Percentiles rank a stretch among this genome's conserved stretches.
Evolutionary conservation across 2,888 invertebrate species (phyloP).

Genomic region (Tortricodes alternella): DNA sequence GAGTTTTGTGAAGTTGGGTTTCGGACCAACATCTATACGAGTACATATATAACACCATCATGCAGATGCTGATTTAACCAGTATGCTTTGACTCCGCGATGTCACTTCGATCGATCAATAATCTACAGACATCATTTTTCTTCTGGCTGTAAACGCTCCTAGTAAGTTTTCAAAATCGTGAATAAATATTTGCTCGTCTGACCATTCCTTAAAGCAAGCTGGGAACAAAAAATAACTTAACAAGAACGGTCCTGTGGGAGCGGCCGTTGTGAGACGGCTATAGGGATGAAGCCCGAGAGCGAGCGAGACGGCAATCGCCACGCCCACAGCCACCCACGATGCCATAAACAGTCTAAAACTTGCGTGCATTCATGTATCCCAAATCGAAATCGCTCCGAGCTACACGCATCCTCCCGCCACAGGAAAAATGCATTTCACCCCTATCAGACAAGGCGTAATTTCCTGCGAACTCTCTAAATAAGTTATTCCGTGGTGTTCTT

Average conservation of each 20-base stretch:
- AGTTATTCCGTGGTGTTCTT: conserved; percentile 74
- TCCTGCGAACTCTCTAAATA: conserved; percentile 63
- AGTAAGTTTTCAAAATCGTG: conserved; percentile 79
- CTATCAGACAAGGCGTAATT: conserved; percentile 51
- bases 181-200: conserved; percentile 80
- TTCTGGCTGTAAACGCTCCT: conserved; percentile 57
- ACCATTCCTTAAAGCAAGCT: conserved; percentile 74
- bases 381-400: conserved; percentile 80
- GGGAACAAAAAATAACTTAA: conserved; percentile 79
- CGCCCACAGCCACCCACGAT: conserved; percentile 82
- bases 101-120: too few species aligned
- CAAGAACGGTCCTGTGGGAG: conserved; percentile 81
- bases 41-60: too few species aligned
- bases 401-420: conserved; percentile 47
- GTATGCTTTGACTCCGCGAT: too few species aligned
- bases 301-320: conserved; percentile 63
- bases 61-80: too few species aligned
- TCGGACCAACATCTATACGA: too few species aligned
- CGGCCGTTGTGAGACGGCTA: conserved; percentile 65
- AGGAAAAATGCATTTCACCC: conserved; percentile 51
- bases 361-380: conserved; percentile 82
- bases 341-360: conserved; percentile 82
- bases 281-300: conserved; percentile 40
- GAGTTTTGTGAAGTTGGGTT: neutral
- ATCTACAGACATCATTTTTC: neutral